Percentiles rank a stretch among this genome's conserved stretches.
Evolutionary conservation across 2,888 invertebrate genomes (phyloP).

Genomic region (Gymnocheta viridis): DNA sequence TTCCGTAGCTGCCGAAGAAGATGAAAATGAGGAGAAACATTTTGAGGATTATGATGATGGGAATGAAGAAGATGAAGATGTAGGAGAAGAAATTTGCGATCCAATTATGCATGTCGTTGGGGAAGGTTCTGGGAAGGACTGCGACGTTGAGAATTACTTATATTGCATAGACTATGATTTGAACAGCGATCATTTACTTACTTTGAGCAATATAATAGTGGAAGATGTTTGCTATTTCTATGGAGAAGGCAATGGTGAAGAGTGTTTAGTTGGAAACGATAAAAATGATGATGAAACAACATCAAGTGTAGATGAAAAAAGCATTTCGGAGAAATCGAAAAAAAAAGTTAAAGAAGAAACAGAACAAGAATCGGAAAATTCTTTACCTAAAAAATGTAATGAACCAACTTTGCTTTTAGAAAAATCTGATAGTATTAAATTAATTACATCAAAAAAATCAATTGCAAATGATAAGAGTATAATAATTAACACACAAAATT

Average conservation of each 20-base stretch:
- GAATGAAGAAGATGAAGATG: conserved; percentile 76
- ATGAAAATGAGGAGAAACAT: conserved; percentile 76
- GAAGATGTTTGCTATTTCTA: conserved; percentile 87
- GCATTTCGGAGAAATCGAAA: background rate
- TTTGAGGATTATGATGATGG: conserved; percentile 76
- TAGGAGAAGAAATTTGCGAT: conserved; percentile 88
- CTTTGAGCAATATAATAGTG: conserved; percentile 87
- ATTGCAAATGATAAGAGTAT: background rate
- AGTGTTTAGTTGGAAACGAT: conserved; percentile 88
- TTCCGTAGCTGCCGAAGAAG: conserved; percentile 78
- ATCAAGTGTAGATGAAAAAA: background rate
- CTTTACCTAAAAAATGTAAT: conserved; percentile 69
- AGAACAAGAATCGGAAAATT: background rate
- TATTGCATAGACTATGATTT: conserved; percentile 7
- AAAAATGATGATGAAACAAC: conserved; percentile 71
- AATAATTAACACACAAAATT: background rate
- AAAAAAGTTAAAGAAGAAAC: background rate
- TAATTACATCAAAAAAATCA: conserved; percentile 71
- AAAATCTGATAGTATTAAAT: background rate
- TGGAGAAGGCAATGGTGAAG: conserved; percentile 87
- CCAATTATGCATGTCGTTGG: conserved; percentile 88
- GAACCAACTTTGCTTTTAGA: conserved; percentile 73
- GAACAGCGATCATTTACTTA: background rate
- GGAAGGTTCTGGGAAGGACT: conserved; percentile 87
- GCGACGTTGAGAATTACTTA: conserved; percentile 82